Conservation (phyloP, 2,797 vertebrate genomes). For the Coilia nasus region DNA sequence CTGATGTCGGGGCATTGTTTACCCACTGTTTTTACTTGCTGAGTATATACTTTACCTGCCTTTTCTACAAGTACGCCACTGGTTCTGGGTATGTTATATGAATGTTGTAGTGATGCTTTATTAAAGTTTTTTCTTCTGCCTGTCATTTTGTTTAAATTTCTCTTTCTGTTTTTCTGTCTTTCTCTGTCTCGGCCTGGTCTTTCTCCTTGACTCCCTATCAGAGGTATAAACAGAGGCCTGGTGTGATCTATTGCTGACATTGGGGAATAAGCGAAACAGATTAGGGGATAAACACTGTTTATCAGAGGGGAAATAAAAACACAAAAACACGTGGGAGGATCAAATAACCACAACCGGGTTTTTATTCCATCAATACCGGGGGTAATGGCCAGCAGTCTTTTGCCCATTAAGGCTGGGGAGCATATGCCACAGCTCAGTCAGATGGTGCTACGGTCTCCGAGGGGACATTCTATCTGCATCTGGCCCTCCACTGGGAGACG, state of each 20-base stretch:
- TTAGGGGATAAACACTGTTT: conserved; percentile 26
- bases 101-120: neutral
- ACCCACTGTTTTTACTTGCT: too few relatives aligned
- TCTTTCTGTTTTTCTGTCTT: neutral
- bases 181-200: neutral
- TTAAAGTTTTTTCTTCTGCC: neutral
- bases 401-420: conserved; percentile 61
- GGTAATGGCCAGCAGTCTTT: conserved; percentile 52
- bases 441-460: conserved; percentile 63
- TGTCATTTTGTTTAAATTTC: neutral
- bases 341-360: conserved; percentile 38
- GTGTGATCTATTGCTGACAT: conserved; percentile 1
- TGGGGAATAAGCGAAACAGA: neutral
- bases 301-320: conserved; percentile 40
- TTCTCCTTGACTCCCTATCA: too few relatives aligned
- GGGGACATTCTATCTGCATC: conserved; percentile 62
- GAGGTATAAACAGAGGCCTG: neutral
- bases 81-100: neutral
- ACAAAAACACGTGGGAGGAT: conserved; percentile 34
- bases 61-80: too few relatives aligned
- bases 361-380: conserved; percentile 55
- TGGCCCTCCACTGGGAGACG: conserved; percentile 54
- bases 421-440: conserved; percentile 72
- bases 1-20: too few relatives aligned
- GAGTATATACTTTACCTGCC: too few relatives aligned